Evolutionary conservation across 2,888 invertebrate species (phyloP).

Genomic region (Spilarctia lutea): DNA sequence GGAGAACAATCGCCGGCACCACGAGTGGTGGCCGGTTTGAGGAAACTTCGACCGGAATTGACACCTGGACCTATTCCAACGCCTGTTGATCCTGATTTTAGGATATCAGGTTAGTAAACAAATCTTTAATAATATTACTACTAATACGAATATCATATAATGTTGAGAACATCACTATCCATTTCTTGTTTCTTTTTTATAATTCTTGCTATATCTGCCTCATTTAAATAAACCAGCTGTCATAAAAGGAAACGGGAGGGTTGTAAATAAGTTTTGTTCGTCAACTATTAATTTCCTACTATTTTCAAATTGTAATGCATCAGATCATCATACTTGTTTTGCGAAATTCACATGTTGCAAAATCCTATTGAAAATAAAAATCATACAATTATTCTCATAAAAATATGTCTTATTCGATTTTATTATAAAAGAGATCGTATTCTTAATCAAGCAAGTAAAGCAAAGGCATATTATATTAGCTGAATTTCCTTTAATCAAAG

Average conservation of each 20-base stretch:
- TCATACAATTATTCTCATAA: background rate
- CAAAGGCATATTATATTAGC: background rate
- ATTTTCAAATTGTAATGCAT: slow-evolving; percentile 17
- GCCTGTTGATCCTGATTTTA: slow-evolving; percentile 78
- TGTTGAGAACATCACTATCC: background rate
- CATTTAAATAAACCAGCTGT: slow-evolving; percentile 32
- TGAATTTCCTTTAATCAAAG: background rate
- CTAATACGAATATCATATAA: background rate
- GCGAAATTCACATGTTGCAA: background rate
- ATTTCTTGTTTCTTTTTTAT: background rate
- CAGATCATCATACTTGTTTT: slow-evolving; percentile 24
- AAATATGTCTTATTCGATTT: background rate
- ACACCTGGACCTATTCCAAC: slow-evolving; percentile 79
- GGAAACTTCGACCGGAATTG: slow-evolving; percentile 81
- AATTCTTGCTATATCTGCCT: background rate
- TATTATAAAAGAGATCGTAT: background rate
- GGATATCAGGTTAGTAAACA: slow-evolving; percentile 78
- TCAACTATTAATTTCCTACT: slow-evolving; percentile 2
- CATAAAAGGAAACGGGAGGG: slow-evolving; percentile 15
- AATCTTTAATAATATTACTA: background rate
- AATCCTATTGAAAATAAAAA: background rate
- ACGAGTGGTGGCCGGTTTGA: slow-evolving; percentile 84
- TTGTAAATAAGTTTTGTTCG: slow-evolving; percentile 1
- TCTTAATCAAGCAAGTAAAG: background rate
- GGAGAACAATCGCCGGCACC: slow-evolving; percentile 84